Percentiles rank a stretch among this genome's conserved stretches.
These are phyloP conservation scores for Anarsia innoxiella DNA, from an alignment of 2,888 invertebrate species.

Conservation along the genomic window DNA sequence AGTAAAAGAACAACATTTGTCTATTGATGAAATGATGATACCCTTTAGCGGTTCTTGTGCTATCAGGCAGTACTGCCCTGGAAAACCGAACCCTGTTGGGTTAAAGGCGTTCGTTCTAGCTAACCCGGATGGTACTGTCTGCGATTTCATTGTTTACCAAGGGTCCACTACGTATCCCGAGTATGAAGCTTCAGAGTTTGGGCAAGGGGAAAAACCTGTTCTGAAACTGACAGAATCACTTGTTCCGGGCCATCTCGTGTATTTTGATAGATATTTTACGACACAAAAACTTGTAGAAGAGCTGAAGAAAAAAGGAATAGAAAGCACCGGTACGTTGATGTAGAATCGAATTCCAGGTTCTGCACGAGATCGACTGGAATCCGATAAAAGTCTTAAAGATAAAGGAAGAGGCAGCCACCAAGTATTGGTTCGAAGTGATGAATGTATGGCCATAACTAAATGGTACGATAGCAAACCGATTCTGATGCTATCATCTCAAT, in stretches of 20 bases:
- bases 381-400: conserved; percentile 9
- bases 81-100: conserved; percentile 18
- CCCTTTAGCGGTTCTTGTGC: conserved; percentile 16
- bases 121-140: conserved; percentile 16
- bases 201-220: conserved; percentile 14
- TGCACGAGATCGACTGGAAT: conserved; percentile 4
- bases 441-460: conserved; percentile 9
- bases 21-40: conserved; percentile 19
- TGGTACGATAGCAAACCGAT: conserved; percentile 15
- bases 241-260: conserved; percentile 18
- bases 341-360: conserved; percentile 14
- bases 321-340: no score
- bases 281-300: no score
- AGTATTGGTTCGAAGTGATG: conserved; percentile 5
- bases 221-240: conserved; percentile 14
- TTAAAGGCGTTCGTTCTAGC: conserved; percentile 21
- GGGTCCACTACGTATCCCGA: conserved; percentile 15
- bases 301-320: no score
- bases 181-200: conserved; percentile 2
- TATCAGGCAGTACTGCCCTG: conserved; percentile 17
- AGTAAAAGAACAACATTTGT: conserved; percentile 7
- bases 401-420: conserved; percentile 8
- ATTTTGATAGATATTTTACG: conserved; percentile 20
- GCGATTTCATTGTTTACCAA: conserved; percentile 18
- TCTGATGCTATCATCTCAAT: conserved; percentile 4